Evolutionary conservation across 2,113 vertebrate species (phyloP), one percentile per base, ranked within the genome.

Genomic region (Peromyscus polionotus): DNA sequence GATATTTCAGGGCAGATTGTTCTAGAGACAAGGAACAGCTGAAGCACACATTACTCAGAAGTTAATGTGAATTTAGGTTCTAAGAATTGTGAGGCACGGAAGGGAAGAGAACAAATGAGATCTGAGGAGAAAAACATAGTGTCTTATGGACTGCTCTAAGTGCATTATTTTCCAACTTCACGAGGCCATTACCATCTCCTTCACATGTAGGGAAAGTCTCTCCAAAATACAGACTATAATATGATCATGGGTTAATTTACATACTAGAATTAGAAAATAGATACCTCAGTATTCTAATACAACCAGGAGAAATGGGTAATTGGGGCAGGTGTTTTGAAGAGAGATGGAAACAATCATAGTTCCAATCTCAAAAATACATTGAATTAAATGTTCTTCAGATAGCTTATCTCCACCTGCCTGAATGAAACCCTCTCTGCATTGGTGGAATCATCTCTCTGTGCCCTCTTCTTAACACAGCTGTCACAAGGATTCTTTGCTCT

Each of bases 251-350:
- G 19, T 42, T 67, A 70, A 72, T 28, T 85, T 59, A 68, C 31
- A 59, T 91, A 88, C 88, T 54, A 59, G 83, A 83, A 61, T 39
- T 87, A 42, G 28, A 84, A 68, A 96, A 4, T 28, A 90, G 73
- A 93, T 48, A 13, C 11, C 12, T 3, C 39, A 76, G 36, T 61
- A 45, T 2, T 20, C 26, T 17, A n/a, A 2, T 9, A 39, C 20
- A 24, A 57, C 68, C 33, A 75, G n/a, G 17, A 95, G 48, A 85
- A 80, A 57, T 31, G 12, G n/a, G 39, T 3, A 26, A 54, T 65
- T 93, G 54, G 39, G 42, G 39, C 2, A 63, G 57, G 2, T 31
- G 4, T 48, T 39, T 61, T 39, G 22, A 70, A 80, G 7, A 39
- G 45, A 77, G 14, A n/a, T 59, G 24, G 13, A 57, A 79, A 17